Conservation (phyloP, 1,140 invertebrate species). For the Chrysomallon squamiferum region DNA sequence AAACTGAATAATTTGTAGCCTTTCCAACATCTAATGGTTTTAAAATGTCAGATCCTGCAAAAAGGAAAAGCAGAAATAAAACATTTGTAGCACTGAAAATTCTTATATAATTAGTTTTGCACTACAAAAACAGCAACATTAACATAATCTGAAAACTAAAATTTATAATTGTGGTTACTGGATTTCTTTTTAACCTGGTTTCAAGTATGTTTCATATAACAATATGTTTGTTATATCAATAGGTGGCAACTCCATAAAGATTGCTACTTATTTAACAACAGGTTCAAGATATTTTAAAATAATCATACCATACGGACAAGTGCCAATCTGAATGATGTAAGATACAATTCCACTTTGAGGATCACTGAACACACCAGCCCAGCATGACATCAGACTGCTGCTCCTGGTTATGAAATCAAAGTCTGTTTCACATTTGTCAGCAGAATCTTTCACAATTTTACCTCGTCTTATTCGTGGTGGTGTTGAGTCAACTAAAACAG, state of each 20-base stretch:
- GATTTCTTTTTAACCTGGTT: background rate
- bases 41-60: constrained; percentile 22
- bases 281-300: background rate
- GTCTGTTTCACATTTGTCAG: constrained; percentile 18
- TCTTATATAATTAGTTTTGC: background rate
- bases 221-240: background rate
- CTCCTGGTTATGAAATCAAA: constrained; percentile 25
- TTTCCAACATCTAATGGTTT: constrained; percentile 2
- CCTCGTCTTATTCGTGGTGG: constrained; percentile 24
- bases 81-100: background rate
- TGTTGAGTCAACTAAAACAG: constrained; percentile 23
- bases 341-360: constrained; percentile 20
- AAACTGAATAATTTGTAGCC: constrained; percentile 6
- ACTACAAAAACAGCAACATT: background rate
- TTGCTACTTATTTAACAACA: no score
- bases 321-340: constrained; percentile 25
- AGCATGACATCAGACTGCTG: constrained; percentile 20
- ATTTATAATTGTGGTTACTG: background rate
- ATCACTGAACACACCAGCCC: constrained; percentile 34
- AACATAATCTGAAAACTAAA: background rate
- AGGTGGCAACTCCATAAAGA: no score
- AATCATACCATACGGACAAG: constrained; percentile 22
- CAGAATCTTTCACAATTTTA: constrained; percentile 21
- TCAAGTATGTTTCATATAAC: background rate
- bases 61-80: constrained; percentile 3